Conservation (phyloP, 2,888 invertebrate genomes). For the Melanchra persicariae region DNA sequence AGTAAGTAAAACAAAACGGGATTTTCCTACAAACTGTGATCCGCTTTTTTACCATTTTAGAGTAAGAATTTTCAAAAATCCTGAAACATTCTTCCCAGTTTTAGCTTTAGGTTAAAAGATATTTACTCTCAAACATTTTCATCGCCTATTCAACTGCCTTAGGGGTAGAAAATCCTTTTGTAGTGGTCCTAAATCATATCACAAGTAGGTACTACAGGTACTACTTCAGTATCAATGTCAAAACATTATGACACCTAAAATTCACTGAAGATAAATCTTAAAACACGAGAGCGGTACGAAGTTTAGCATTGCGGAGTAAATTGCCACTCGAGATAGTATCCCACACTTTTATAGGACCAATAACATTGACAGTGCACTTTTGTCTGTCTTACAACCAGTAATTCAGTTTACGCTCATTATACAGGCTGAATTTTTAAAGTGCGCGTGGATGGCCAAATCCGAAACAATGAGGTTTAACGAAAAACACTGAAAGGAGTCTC, state of each 20-base stretch:
- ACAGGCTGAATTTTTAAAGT: no score
- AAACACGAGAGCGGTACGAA: slow-evolving; percentile 24
- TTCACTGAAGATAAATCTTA: slow-evolving; percentile 20
- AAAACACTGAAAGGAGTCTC: no score
- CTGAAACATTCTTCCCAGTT: no score
- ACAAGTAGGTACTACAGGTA: no score
- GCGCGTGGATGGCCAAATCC: no score
- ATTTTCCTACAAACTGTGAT: background rate
- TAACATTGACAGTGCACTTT: slow-evolving; percentile 41
- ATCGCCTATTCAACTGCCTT: background rate
- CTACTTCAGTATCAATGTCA: slow-evolving; percentile 22
- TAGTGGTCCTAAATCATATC: background rate
- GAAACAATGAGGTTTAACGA: no score
- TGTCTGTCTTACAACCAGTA: slow-evolving; percentile 15
- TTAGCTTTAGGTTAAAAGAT: no score
- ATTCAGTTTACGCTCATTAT: slow-evolving; percentile 12
- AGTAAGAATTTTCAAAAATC: no score
- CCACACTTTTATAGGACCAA: slow-evolving; percentile 23
- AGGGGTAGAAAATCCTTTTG: background rate
- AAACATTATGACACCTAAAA: slow-evolving; percentile 11
- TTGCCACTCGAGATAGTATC: slow-evolving; percentile 36
- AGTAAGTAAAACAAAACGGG: background rate
- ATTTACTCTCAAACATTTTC: no score
- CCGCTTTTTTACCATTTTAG: background rate
- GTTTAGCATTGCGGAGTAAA: slow-evolving; percentile 36